These are phyloP conservation scores for Sphinx pinastri DNA, from an alignment of 2,888 invertebrate genomes.

Conservation along the genomic window DNA sequence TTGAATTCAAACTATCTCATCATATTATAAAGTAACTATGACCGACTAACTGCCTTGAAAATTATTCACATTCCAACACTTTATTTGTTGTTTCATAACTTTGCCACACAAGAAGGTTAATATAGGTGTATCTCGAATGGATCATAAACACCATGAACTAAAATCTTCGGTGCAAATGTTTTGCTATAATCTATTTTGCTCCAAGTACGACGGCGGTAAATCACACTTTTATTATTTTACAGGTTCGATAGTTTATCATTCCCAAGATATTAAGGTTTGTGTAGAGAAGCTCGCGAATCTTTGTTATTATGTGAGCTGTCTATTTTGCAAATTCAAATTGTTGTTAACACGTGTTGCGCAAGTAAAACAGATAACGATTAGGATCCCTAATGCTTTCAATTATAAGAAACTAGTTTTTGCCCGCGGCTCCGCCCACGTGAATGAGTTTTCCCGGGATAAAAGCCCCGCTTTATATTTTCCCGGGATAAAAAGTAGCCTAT, in stretches of 20 bases:
- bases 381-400: background rate
- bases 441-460: no score
- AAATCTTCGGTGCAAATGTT: conserved; percentile 9
- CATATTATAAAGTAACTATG: conserved; percentile 51
- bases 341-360: background rate
- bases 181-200: background rate
- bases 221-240: conserved; percentile 13
- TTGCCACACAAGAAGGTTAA: conserved; percentile 3
- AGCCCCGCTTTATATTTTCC: no score
- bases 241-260: background rate
- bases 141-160: conserved; percentile 11
- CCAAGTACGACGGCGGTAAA: conserved; percentile 4
- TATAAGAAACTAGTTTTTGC: no score
- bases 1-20: conserved; percentile 71
- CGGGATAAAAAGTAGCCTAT: no score
- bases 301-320: background rate
- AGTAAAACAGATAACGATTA: background rate
- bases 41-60: conserved; percentile 27
- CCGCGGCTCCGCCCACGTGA: no score
- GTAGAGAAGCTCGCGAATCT: background rate
- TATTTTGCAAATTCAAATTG: background rate
- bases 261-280: conserved; percentile 2
- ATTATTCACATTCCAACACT: conserved; percentile 31
- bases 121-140: conserved; percentile 10
- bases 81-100: conserved; percentile 26